Evolutionary conservation across 2,113 vertebrate species (phyloP).

Genomic region (Microcebus tavaratra): DNA sequence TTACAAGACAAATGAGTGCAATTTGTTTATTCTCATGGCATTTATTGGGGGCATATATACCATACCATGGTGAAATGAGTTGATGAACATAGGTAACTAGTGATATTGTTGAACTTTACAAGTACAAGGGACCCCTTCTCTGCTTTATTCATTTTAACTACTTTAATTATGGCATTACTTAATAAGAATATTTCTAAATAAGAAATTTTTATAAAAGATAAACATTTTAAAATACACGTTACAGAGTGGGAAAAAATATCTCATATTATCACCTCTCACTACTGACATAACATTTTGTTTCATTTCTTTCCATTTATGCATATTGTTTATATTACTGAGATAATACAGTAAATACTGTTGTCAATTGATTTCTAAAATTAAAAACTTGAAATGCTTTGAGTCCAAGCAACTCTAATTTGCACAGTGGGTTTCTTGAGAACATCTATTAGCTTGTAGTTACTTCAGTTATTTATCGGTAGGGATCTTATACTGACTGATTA

Average conservation of each 20-base stretch:
- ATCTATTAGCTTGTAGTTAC: not conserved
- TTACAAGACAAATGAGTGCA: not conserved
- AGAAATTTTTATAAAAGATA: not conserved
- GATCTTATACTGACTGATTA: not conserved
- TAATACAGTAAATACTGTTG: not conserved
- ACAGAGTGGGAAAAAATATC: not conserved
- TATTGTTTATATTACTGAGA: not conserved
- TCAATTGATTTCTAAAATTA: not conserved
- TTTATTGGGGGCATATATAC: not conserved
- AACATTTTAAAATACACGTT: not conserved
- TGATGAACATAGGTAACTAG: not conserved
- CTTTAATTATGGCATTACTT: not conserved
- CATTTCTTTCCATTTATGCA: not conserved
- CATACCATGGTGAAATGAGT: not conserved
- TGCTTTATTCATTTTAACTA: not conserved
- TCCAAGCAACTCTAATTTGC: not conserved
- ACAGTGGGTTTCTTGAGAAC: not conserved
- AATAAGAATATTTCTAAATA: not conserved
- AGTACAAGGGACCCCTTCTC: not conserved
- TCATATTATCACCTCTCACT: not conserved
- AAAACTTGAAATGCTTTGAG: not conserved
- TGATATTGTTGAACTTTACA: not conserved
- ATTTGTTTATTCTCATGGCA: not conserved
- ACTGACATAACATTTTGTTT: not conserved
- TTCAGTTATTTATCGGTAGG: not conserved